Evolutionary conservation across 1,140 invertebrate species (phyloP).

Genomic region (Bombus picipes): DNA sequence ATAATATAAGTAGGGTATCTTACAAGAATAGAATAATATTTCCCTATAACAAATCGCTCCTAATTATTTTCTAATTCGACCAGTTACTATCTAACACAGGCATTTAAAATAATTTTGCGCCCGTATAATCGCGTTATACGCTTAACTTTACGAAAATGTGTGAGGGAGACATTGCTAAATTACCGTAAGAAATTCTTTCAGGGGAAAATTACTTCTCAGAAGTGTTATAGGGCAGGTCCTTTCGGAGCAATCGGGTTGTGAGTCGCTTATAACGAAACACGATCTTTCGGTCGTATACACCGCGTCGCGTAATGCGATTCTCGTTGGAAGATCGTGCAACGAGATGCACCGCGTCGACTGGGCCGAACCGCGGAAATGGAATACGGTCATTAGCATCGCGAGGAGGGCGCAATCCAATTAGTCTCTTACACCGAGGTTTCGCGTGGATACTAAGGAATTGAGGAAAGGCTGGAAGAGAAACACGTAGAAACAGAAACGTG

Average conservation of each 20-base stretch:
- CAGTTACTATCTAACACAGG: not conserved
- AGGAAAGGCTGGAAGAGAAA: conserved; percentile 25
- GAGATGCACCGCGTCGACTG: conserved; percentile 59
- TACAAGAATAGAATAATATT: no score
- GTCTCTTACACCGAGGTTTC: conserved; percentile 64
- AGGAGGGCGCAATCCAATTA: conserved; percentile 67
- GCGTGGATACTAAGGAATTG: conserved; percentile 50
- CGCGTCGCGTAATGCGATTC: conserved; percentile 58
- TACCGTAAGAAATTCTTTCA: conserved; percentile 4
- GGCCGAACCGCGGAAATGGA: conserved; percentile 67
- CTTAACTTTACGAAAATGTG: not conserved
- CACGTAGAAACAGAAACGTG: not conserved
- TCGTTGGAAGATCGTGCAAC: conserved; percentile 65
- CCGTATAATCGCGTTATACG: not conserved
- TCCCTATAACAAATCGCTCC: no score
- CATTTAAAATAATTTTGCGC: not conserved
- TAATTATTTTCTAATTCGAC: no score
- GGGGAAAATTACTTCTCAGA: not conserved
- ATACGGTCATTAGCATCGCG: conserved; percentile 67
- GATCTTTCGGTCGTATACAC: conserved; percentile 50
- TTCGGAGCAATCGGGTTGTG: conserved; percentile 28
- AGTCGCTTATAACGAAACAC: conserved; percentile 54
- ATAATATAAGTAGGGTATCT: no score
- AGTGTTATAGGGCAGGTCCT: not conserved
- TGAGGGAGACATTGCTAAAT: not conserved